Base-by-base conservation (phyloP, 1,140 invertebrate species). In the Bombus vancouverensis region DNA sequence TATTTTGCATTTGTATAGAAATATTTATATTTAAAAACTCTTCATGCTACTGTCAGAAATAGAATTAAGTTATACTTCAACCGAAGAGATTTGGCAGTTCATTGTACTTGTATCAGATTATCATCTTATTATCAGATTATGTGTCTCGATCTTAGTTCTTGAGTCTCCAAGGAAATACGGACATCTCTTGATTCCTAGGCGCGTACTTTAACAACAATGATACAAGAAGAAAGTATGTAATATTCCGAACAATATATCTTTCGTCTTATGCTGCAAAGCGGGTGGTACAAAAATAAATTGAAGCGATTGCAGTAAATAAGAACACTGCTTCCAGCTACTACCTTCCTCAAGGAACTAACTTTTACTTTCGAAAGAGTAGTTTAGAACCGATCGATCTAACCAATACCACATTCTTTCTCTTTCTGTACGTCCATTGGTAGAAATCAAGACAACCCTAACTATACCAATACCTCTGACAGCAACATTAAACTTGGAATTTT, bases 281-380 rank as follows among this genome's bases (percentile, higher is more conserved):
- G 57, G 34, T 22, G 28, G 57, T 68, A 68, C 25, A 62, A 76
- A 77, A 76, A 83, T 77, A 77, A 83, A 77, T 68, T 18, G 73
- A 68, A 42, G 28, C n/a, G 15, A 77, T 83, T 42, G 44, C n/a
- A 53, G 73, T 53, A 68, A 83, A 83, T 77, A 83, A 53, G 73
- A 77, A 68, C 81, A 57, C 28, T 42, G 73, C 73, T 76, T 53
- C 74, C 44, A 77, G 73, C 81, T 68, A 77, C 81, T 37, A 47
- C 44, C 62, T 77, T 75, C 44, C 65, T 68, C 44, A 13, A 77
- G 75, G 37, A 77, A 83, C 62, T 70, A 76, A 25, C 57, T 83
- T 83, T 83, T 83, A 83, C 81, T 83, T 83, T 83, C 81, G 73
- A 83, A 76, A 77, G 44, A 57, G 34, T 57, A 37, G 28, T 66